A percentile compares a stretch with the other conserved stretches of the same genome.
Conservation (phyloP, 2,113 vertebrate species). For the Acanthochromis polyacanthus region DNA sequence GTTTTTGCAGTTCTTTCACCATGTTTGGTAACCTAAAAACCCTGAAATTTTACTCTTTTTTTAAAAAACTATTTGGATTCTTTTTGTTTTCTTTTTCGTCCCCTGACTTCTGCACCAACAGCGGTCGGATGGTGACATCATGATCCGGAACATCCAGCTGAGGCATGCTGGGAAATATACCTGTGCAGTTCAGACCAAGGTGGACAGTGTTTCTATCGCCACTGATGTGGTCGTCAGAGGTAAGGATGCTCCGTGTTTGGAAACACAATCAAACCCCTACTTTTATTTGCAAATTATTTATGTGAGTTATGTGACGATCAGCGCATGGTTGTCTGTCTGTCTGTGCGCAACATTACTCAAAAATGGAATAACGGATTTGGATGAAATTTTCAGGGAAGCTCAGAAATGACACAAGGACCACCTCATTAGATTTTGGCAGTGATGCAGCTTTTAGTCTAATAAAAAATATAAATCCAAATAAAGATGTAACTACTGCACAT, state of each 20-base stretch:
- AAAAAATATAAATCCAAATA: no score
- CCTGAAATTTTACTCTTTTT: background rate
- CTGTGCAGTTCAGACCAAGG: slow-evolving; percentile 93
- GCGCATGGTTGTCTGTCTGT: no score
- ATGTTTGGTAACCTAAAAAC: slow-evolving; percentile 6
- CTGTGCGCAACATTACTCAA: no score
- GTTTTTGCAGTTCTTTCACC: slow-evolving; percentile 22
- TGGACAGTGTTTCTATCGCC: slow-evolving; percentile 93
- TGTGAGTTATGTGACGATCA: no score
- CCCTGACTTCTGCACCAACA: slow-evolving; percentile 68
- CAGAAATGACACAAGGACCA: no score
- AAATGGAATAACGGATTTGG: no score
- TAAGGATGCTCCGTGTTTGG: slow-evolving; percentile 62
- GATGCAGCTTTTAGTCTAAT: no score
- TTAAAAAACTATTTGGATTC: background rate
- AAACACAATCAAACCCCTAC: background rate
- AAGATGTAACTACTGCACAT: no score
- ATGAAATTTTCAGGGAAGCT: no score
- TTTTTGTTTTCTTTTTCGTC: background rate
- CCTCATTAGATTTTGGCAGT: no score
- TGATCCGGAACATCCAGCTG: slow-evolving; percentile 98
- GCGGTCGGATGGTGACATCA: slow-evolving; percentile 95
- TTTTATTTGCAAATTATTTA: no score
- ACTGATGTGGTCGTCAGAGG: slow-evolving; percentile 95
- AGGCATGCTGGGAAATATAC: slow-evolving; percentile 95